Evolutionary conservation across 2,113 vertebrate species (phyloP).

Genomic region (Zosterops borbonicus): DNA sequence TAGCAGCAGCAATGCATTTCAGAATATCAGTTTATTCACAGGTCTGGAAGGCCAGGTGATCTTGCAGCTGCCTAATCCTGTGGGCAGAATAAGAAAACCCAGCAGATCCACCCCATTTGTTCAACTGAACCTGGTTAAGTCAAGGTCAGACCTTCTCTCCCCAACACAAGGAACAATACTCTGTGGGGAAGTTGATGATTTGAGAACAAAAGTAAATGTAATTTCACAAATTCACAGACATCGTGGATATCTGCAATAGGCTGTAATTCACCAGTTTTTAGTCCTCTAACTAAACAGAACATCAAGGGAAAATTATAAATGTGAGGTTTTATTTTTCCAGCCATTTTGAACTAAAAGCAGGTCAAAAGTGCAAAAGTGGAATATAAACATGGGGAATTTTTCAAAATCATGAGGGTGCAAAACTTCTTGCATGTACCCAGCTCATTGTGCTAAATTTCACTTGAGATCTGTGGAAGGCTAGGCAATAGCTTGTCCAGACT

Average conservation of each 20-base stretch:
- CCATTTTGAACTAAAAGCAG: neutral
- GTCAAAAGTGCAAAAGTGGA: neutral
- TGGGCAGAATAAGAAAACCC: neutral
- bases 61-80: neutral
- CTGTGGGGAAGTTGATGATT: neutral
- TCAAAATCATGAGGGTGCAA: neutral
- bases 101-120: neutral
- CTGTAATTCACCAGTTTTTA: neutral
- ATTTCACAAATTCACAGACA: neutral
- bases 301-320: neutral
- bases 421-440: neutral
- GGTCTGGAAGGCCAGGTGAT: neutral
- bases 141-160: neutral
- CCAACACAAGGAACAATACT: neutral
- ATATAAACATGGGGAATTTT: neutral
- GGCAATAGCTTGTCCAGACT: neutral
- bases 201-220: neutral
- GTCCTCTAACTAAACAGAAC: neutral
- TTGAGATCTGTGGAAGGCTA: neutral
- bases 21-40: neutral
- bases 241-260: neutral
- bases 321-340: neutral
- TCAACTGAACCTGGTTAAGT: neutral
- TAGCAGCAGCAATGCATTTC: neutral
- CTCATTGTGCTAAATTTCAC: neutral